These are phyloP conservation scores for Drosophila leonis DNA, from an alignment of 2,888 invertebrate species.

Conservation along the genomic window DNA sequence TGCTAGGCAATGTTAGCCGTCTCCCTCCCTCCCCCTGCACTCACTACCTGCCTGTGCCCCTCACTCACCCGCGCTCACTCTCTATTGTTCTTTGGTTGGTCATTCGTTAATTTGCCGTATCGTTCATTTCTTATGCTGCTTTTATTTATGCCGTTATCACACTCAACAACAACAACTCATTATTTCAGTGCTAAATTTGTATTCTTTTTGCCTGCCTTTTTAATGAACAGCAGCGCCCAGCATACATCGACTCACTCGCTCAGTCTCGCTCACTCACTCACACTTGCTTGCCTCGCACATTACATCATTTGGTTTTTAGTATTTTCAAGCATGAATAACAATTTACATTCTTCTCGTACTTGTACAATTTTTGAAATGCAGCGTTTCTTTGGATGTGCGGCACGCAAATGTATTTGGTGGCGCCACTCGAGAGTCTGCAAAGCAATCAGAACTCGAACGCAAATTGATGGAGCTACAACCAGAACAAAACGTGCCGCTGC, in stretches of 20 bases:
- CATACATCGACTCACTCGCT: slow-evolving; percentile 4
- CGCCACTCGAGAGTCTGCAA: slow-evolving; percentile 75
- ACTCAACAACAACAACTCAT: slow-evolving; percentile 34
- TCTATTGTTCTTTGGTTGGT: slow-evolving; percentile 32
- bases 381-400: slow-evolving; percentile 77
- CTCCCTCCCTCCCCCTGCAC: background rate
- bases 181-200: slow-evolving; percentile 32
- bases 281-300: slow-evolving; percentile 39
- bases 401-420: slow-evolving; percentile 76
- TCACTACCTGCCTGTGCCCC: background rate
- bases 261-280: slow-evolving; percentile 8
- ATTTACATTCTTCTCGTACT: slow-evolving; percentile 48
- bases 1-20: background rate
- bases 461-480: slow-evolving; percentile 19
- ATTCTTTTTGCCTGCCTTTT: slow-evolving; percentile 52
- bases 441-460: slow-evolving; percentile 14
- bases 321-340: slow-evolving; percentile 75
- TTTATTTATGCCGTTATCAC: slow-evolving; percentile 71
- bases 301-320: slow-evolving; percentile 69
- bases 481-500: slow-evolving; percentile 3
- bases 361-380: slow-evolving; percentile 32
- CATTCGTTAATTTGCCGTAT: slow-evolving; percentile 47
- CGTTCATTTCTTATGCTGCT: slow-evolving; percentile 63
- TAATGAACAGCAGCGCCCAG: slow-evolving; percentile 59
- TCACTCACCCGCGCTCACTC: background rate